Conservation (phyloP, 2,113 vertebrate species). For the Pseudopipra pipra region DNA sequence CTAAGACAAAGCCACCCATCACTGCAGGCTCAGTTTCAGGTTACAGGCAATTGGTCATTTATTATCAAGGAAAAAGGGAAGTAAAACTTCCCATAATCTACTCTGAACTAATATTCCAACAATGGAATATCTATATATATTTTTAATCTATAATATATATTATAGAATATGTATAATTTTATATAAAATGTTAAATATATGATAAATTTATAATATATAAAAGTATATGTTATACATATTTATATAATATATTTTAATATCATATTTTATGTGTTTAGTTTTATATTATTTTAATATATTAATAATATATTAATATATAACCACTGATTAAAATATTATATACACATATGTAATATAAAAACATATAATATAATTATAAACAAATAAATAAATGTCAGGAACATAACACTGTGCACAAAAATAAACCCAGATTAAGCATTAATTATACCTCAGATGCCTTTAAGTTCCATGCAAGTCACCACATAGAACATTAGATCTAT, state of each 20-base stretch:
- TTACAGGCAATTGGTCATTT: background rate
- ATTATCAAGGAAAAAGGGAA: background rate
- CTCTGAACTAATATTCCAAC: background rate
- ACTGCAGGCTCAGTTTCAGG: too few relatives aligned
- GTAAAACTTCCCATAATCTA: rapidly evolving
- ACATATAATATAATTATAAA: too few relatives aligned
- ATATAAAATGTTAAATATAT: background rate
- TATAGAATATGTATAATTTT: background rate
- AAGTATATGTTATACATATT: too few relatives aligned
- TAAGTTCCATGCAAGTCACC: background rate
- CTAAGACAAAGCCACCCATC: background rate
- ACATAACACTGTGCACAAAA: background rate
- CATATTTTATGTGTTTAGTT: too few relatives aligned
- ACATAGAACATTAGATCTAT: rapidly evolving
- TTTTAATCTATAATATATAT: background rate
- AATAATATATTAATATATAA: too few relatives aligned
- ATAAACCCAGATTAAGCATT: background rate
- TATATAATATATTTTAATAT: background rate
- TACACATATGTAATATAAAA: too few relatives aligned
- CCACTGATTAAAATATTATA: too few relatives aligned
- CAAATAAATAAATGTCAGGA: too few relatives aligned
- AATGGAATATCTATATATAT: background rate
- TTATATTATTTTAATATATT: too few relatives aligned
- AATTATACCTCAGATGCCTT: background rate
- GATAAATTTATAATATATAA: too few relatives aligned